Evolutionary conservation across 2,113 vertebrate genomes (phyloP), one percentile per base, ranked within the genome.

Genomic region (human (Homo sapiens)): DNA sequence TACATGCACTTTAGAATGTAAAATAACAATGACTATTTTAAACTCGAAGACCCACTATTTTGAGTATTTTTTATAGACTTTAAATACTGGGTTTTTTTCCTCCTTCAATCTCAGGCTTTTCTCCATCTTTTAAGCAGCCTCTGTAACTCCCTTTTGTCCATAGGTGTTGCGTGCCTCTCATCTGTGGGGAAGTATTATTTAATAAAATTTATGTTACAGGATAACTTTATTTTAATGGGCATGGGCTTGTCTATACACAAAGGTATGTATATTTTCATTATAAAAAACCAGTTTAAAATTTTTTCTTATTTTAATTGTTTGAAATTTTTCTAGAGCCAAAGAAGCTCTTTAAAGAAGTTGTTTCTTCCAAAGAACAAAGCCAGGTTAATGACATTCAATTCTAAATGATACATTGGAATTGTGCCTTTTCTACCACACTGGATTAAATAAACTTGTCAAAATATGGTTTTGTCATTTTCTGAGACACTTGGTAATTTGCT

Each of bases 1-100:
- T 98, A 93, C 90, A 97, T 98, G 98, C 98, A 99, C 98, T 98
- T 99, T 98, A 97, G 97, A 97, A 98, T 98, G 89, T 98, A 98
- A 98, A 98, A 57, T 97, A 97, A 92, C 68, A 97, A 68, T 92
- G 50, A 97, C 57, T 85, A 79, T 76, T 93, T 70, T 89, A 91
- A 94, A 96, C 90, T 79, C 85, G 81, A 92, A 98, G 95, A 97
- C 93, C 88, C 96, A 73, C 83, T 84, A 61, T 70, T 96, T 94
- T 96, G 48, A 96, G 38, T 91, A 81, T 90, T 95, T 96, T 97
- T 97, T 97, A 97, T 95, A 97, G 95, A 98, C 78, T 93, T 97
- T 98, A 97, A 97, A 89, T 98, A 97, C 90, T 97, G 59, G 40
- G n/a, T 88, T 95, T 94, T 94, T 94, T 70, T 43, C 72, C 8